Base-by-base conservation (phyloP, 2,113 vertebrate genomes). In the Excalfactoria chinensis region DNA sequence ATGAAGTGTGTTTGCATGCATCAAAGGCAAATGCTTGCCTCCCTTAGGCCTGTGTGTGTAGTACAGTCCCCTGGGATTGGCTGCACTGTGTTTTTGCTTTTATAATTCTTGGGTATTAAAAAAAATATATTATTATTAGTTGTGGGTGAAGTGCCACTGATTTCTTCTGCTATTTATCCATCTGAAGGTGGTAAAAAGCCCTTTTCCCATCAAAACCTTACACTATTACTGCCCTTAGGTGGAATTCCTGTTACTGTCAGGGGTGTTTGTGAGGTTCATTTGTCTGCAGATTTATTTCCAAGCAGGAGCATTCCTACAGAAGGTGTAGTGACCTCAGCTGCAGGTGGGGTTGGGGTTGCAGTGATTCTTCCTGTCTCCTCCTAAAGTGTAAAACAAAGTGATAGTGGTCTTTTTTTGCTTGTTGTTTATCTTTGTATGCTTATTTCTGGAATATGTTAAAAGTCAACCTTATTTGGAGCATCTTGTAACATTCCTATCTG, bases 221-320 rank as follows among this genome's bases (percentile, higher is more conserved):
- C 69, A 18, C 77, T 87, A 28, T 44, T 91, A 60, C 71, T 94
- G 49, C 70, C 48, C 63, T 96, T 80, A 81, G 48, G 48, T 88
- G 49, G 46, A 55, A 78, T 85, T 75, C 22, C 58, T 55, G 53
- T 55, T 30, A 17, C 18, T 55, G 53, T 28, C 30, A n/a, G 60
- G 43, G 37, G 62, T 8, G 3, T 41, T 69, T 67, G 55, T 72
- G 28, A 88, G 44, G 67, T 56, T 83, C 2, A 21, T 80, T 88
- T 88, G 41, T 41, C 46, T 70, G 51, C 63, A 37, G 43, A 70
- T 40, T 55, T 74, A 18, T 77, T 94, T 77, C 34, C 19, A 51
- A 77, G 56, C 37, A 84, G 4, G 13, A 66, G 1, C 53, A 71
- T 88, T 85, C 40, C 55, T 79, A 19, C 22, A 18, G 41, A 74